Evolutionary conservation across 2,113 vertebrate genomes (phyloP).

Genomic region (Hyla sarda): DNA sequence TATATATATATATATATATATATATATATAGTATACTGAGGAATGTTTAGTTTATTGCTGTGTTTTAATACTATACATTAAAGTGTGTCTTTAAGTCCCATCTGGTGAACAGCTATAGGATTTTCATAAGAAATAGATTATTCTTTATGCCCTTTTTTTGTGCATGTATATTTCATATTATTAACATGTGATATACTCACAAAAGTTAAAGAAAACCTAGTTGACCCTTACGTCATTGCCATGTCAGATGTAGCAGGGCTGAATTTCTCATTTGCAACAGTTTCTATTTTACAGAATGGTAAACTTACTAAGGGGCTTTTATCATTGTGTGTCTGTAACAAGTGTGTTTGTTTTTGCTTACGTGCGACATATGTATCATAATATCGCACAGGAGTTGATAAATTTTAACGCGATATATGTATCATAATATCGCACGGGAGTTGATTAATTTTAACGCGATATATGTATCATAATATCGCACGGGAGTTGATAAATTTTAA

Average conservation of each 20-base stretch:
- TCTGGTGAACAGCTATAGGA: constrained; percentile 27
- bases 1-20: too few relatives aligned
- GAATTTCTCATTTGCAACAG: neutral
- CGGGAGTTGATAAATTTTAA: too few relatives aligned
- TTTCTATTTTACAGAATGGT: neutral
- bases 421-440: too few relatives aligned
- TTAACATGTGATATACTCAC: neutral
- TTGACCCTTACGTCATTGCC: neutral
- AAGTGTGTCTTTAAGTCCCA: constrained; percentile 17
- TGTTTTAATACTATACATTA: neutral
- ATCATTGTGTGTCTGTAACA: too few relatives aligned
- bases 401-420: too few relatives aligned
- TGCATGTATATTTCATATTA: neutral
- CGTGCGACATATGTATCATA: too few relatives aligned
- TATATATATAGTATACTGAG: neutral
- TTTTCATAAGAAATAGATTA: neutral
- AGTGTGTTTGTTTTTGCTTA: too few relatives aligned
- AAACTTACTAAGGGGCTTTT: too few relatives aligned
- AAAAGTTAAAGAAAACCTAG: neutral
- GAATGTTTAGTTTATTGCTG: neutral
- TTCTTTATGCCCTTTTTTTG: neutral
- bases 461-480: too few relatives aligned
- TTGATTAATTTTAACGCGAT: too few relatives aligned
- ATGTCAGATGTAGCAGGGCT: neutral
- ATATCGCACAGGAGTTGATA: too few relatives aligned